Percentiles rank a stretch among this genome's conserved stretches.
Evolutionary conservation across 2,797 vertebrate species (phyloP).

Genomic region (Lacerta agilis): DNA sequence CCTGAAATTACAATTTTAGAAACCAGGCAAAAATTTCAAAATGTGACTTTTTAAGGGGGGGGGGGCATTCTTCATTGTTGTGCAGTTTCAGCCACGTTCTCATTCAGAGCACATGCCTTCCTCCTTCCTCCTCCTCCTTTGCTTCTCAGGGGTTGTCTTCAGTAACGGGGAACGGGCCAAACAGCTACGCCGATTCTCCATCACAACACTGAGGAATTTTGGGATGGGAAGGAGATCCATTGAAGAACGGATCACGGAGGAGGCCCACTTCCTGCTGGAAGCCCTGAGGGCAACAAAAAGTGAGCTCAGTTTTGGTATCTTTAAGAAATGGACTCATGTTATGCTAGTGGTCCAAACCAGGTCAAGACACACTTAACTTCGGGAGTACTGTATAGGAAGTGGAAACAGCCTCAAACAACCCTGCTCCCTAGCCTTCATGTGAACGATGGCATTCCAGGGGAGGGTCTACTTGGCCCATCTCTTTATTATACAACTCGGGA

Average conservation of each 20-base stretch:
- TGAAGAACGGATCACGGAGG: conserved; percentile 65
- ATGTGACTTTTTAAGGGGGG: no score
- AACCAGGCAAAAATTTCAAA: not conserved
- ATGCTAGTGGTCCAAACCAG: no score
- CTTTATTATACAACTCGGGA: no score
- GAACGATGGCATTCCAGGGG: no score
- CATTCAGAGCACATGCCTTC: no score
- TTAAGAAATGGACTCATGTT: no score
- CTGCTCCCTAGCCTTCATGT: no score
- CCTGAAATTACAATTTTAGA: not conserved
- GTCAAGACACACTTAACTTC: no score
- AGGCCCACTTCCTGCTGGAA: conserved; percentile 55
- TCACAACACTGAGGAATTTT: conserved; percentile 57
- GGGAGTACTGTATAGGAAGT: no score
- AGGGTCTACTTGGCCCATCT: no score
- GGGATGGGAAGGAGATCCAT: conserved; percentile 59
- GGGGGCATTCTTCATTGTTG: not conserved
- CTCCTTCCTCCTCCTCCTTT: no score
- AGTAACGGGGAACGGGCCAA: conserved; percentile 31
- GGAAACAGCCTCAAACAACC: no score
- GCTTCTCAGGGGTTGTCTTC: conserved; percentile 7
- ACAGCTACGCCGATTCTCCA: conserved; percentile 62
- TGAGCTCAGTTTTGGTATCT: not conserved
- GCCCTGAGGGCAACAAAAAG: not conserved
- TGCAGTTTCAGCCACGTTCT: not conserved